phyloP scores from a whole-genome alignment of 2,113 vertebrate species.

The Rostratula benghalensis region DNA sequence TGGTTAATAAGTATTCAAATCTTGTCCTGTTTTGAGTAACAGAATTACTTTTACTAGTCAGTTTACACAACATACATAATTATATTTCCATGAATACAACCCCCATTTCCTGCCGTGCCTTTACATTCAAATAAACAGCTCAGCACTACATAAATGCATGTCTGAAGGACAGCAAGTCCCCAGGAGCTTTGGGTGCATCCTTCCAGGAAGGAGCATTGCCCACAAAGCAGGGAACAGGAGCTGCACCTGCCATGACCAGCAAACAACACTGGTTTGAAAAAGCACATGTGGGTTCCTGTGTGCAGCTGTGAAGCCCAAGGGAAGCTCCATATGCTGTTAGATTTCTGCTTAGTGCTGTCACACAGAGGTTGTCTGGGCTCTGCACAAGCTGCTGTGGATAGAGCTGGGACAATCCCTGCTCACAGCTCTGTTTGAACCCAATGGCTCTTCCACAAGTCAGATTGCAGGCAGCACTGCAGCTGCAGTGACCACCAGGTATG shows the following conservation, averaged over 20 bases:
- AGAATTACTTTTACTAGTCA: not conserved
- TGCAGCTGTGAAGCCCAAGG: conserved; percentile 17
- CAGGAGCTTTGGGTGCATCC: not conserved
- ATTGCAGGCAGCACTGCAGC: not conserved
- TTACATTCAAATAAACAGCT: conserved; percentile 4
- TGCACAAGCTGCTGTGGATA: not conserved
- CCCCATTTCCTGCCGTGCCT: not conserved
- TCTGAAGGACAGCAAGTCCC: not conserved
- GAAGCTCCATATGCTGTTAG: not conserved
- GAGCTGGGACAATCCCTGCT: not conserved
- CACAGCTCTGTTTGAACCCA: not conserved
- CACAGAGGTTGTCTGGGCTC: not conserved
- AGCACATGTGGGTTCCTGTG: not conserved
- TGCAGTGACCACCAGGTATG: not conserved
- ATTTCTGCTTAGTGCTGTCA: not conserved
- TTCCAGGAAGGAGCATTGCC: not conserved
- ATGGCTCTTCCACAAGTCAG: not conserved
- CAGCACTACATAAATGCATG: not conserved
- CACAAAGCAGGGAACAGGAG: not conserved
- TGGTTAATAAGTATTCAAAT: conserved; percentile 38
- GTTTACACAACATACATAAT: conserved; percentile 57
- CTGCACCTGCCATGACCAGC: not conserved
- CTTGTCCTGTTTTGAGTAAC: conserved; percentile 10
- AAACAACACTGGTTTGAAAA: not conserved
- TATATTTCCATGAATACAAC: conserved; percentile 36